phyloP scores from a whole-genome alignment of 2,113 vertebrate genomes.

The Ivindomyrus marchei region DNA sequence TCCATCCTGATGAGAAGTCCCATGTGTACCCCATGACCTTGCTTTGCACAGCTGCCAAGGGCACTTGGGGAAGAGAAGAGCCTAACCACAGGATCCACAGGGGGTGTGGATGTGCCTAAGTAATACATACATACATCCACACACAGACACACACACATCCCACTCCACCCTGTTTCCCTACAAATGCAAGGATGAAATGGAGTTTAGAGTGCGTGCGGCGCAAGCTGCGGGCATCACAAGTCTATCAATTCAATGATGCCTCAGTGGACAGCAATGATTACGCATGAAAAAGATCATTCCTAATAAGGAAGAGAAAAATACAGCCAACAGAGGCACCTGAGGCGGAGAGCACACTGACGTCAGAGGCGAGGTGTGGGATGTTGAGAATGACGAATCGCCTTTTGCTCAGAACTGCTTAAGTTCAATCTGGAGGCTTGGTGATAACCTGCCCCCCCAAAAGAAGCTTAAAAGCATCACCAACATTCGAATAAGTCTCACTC shows the following conservation, averaged over 20 bases:
- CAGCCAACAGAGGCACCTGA: background rate
- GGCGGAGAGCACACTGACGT: background rate
- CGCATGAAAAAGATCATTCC: background rate
- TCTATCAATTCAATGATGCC: background rate
- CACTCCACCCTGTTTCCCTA: background rate
- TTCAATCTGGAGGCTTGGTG: background rate
- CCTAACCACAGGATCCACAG: background rate
- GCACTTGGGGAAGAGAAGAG: background rate
- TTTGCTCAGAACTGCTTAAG: background rate
- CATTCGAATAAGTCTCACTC: background rate
- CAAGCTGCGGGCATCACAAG: background rate
- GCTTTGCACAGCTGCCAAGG: conserved; percentile 35
- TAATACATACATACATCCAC: background rate
- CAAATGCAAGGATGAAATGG: background rate
- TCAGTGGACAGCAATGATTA: background rate
- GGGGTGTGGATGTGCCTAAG: background rate
- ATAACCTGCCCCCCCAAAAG: background rate
- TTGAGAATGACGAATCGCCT: background rate
- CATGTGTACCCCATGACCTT: conserved; percentile 26
- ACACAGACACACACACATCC: background rate
- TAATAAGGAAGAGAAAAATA: background rate
- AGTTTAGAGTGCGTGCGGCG: background rate
- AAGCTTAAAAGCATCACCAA: background rate
- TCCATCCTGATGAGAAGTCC: conserved; percentile 35
- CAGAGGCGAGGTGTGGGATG: background rate